phyloP scores from a whole-genome alignment of 1,140 invertebrate species.

The Drosophila jambulina region DNA sequence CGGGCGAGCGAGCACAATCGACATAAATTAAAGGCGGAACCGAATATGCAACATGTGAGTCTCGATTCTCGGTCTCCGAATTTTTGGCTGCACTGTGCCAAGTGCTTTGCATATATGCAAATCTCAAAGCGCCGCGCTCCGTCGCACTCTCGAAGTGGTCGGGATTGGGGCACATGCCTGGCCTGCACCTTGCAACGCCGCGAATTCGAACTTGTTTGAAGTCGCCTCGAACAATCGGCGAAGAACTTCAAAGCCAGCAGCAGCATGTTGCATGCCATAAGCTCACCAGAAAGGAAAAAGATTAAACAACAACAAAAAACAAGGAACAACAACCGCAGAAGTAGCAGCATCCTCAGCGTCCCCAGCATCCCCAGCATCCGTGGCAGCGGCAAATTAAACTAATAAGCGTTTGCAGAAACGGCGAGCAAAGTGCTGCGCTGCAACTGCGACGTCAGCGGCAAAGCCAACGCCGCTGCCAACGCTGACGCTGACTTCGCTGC shows the following conservation, averaged over 20 bases:
- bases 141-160: conserved; percentile 24
- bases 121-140: conserved; percentile 38
- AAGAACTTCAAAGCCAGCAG: conserved; percentile 51
- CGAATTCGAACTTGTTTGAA: conserved; percentile 83
- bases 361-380: conserved; percentile 29
- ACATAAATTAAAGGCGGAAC: conserved; percentile 73
- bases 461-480: conserved; percentile 6
- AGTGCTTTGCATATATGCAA: conserved; percentile 81
- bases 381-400: conserved; percentile 75
- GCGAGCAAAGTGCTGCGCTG: conserved; percentile 52
- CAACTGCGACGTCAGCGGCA: conserved; percentile 16
- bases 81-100: conserved; percentile 64
- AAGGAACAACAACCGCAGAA: conserved; percentile 29
- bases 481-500: conserved; percentile 28
- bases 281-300: conserved; percentile 32
- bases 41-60: conserved; percentile 75
- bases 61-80: conserved; percentile 49
- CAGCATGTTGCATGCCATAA: conserved; percentile 78
- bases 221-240: conserved; percentile 26
- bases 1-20: conserved; percentile 41
- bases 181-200: conserved; percentile 70
- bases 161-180: conserved; percentile 42
- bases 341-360: conserved; percentile 13
- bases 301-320: conserved; percentile 20
- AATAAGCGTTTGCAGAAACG: conserved; percentile 77